phyloP scores from a whole-genome alignment of 2,797 vertebrate genomes.

The Helostoma temminkii region DNA sequence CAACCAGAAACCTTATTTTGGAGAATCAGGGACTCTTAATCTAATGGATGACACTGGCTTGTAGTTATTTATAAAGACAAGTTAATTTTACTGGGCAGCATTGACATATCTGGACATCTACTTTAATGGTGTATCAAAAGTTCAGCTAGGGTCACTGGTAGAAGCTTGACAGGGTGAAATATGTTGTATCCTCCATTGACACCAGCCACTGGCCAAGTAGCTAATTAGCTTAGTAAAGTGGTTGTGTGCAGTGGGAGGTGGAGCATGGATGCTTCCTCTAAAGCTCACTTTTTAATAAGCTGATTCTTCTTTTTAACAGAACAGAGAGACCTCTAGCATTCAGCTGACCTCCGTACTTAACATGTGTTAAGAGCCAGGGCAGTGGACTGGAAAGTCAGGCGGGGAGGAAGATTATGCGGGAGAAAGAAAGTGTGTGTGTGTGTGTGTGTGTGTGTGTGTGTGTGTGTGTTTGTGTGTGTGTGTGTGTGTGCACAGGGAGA shows the following conservation, averaged over 20 bases:
- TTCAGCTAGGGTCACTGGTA: slow-evolving; percentile 65
- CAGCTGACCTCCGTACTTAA: slow-evolving; percentile 78
- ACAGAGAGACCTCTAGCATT: slow-evolving; percentile 72
- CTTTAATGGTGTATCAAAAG: slow-evolving; percentile 65
- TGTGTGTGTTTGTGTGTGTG: too few species aligned
- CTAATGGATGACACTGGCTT: slow-evolving; percentile 55
- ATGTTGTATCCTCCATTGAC: slow-evolving; percentile 78
- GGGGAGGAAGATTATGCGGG: slow-evolving; percentile 11
- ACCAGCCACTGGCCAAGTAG: slow-evolving; percentile 72
- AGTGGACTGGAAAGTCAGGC: slow-evolving; percentile 50
- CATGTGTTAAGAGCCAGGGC: slow-evolving; percentile 72
- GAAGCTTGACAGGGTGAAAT: slow-evolving; percentile 77
- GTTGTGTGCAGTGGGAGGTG: slow-evolving; percentile 68
- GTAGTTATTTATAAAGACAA: slow-evolving; percentile 54
- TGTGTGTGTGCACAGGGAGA: too few species aligned
- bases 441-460: too few species aligned
- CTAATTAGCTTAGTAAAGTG: slow-evolving; percentile 80
- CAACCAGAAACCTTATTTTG: slow-evolving; percentile 19
- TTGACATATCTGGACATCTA: slow-evolving; percentile 48
- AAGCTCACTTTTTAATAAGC: slow-evolving; percentile 84
- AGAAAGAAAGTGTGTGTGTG: neutral
- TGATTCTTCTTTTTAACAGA: slow-evolving; percentile 79
- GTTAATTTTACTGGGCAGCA: slow-evolving; percentile 41
- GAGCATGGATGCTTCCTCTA: slow-evolving; percentile 65
- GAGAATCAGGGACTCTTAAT: slow-evolving; percentile 25